Evolutionary conservation across 2,113 vertebrate genomes (phyloP).

Genomic region (Illadopsis cleaveri): DNA sequence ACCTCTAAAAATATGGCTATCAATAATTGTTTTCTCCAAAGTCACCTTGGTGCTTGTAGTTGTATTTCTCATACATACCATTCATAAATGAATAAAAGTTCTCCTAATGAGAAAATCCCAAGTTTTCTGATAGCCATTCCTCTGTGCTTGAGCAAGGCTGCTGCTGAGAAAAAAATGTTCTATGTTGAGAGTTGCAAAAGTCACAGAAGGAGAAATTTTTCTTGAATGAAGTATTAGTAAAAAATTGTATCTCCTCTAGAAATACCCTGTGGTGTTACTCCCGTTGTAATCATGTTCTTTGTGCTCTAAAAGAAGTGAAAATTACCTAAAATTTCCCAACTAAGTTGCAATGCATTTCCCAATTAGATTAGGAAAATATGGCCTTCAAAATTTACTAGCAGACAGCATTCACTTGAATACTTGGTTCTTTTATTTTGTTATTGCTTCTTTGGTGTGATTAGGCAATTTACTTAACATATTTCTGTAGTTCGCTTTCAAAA

Average conservation of each 20-base stretch:
- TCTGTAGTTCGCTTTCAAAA: neutral
- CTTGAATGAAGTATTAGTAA: neutral
- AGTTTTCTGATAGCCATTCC: neutral
- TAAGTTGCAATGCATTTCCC: neutral
- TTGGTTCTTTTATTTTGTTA: neutral
- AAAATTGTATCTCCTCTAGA: neutral
- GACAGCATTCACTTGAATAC: neutral
- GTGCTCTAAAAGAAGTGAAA: neutral
- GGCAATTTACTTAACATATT: neutral
- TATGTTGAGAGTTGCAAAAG: neutral
- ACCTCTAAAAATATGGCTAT: neutral
- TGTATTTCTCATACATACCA: neutral
- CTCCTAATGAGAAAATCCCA: neutral
- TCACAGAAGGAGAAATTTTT: neutral
- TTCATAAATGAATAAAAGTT: neutral
- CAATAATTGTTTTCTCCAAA: neutral
- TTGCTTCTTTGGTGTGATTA: neutral
- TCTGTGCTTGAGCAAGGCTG: neutral
- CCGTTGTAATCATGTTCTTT: neutral
- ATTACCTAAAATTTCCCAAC: neutral
- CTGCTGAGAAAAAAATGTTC: neutral
- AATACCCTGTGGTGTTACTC: neutral
- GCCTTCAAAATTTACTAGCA: neutral
- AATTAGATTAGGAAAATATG: neutral
- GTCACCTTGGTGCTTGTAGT: accelerated